These are phyloP conservation scores for Clarias gariepinus DNA, from an alignment of 2,113 vertebrate genomes.

Conservation along the genomic window DNA sequence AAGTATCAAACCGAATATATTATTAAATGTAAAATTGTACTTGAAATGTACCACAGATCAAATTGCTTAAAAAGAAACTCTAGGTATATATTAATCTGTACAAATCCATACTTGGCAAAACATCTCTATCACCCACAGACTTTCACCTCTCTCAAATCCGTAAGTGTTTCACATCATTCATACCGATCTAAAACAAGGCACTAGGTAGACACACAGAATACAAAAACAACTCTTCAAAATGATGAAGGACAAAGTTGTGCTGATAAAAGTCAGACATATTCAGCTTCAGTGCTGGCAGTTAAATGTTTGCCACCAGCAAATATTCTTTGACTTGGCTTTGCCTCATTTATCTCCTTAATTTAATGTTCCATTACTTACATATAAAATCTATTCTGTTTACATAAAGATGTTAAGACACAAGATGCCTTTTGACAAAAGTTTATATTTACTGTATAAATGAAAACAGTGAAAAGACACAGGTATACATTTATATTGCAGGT, in stretches of 20 bases:
- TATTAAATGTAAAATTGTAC: background rate
- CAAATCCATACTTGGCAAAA: background rate
- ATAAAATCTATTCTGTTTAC: background rate
- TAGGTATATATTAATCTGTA: background rate
- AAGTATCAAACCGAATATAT: no score
- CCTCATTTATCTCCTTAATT: background rate
- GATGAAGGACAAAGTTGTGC: background rate
- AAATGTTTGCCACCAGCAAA: background rate
- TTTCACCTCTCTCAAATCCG: background rate
- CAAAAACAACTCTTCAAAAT: background rate
- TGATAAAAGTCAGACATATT: background rate
- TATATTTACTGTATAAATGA: no score
- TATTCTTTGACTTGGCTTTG: background rate
- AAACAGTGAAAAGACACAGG: no score
- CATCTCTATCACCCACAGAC: background rate
- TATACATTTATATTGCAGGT: no score
- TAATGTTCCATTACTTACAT: background rate
- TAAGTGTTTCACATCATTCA: background rate
- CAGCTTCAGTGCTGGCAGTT: background rate
- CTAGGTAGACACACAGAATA: background rate
- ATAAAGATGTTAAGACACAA: background rate
- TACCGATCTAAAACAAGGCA: background rate
- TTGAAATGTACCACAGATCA: background rate
- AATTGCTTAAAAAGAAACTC: background rate
- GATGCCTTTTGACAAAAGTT: no score